Evolutionary conservation across 2,797 vertebrate genomes (phyloP), one percentile per base, ranked within the genome.

Genomic region (Sebastiscus albofasciatus): DNA sequence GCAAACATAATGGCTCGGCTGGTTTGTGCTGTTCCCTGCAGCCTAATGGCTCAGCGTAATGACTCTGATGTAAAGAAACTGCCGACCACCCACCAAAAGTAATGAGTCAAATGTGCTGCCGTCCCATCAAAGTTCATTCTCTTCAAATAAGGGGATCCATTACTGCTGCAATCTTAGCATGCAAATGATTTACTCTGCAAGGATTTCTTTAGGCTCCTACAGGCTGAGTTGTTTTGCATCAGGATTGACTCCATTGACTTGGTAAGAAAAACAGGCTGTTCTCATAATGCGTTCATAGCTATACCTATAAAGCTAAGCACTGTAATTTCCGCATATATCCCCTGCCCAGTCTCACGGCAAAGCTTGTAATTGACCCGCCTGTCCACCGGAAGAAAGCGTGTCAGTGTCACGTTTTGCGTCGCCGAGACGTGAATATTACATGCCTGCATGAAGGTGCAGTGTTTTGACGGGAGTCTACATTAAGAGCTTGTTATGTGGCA

Each of bases 81-180:
- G 80, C 49, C 59, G 27, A 52, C 79, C 83, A 64, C 71, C 80
- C 74, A 72, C 33, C 69, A 64, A 36, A 69, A 54, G 59, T 61
- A 85, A 82, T 72, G 84, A 89, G 75, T 87, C 69, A 66, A 72
- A 82, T 33, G 65, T 74, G 79, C 66, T 14, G 59, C 72, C 58
- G 58, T 80, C 80, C 77, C 77, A 77, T 86, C 87, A 65, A 59
- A 77, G 60, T 71, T 72, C 58, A 61, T 78, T 83, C 72, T 34
- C 83, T 62, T 82, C 84, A 75, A 73, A 78, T 59, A 72, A 39
- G 66, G 31, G 67, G 76, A 75, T 77, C 54, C 77, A 58, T 84
- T 67, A 66, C 60, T 1, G 85, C 56, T 8, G 79, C 66, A 49
- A 49, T 75, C 59, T 67, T 49, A 67, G 64, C 68, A 70, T 70